phyloP scores from a whole-genome alignment of 2,888 invertebrate species.

The Chymomyza caudatula region DNA sequence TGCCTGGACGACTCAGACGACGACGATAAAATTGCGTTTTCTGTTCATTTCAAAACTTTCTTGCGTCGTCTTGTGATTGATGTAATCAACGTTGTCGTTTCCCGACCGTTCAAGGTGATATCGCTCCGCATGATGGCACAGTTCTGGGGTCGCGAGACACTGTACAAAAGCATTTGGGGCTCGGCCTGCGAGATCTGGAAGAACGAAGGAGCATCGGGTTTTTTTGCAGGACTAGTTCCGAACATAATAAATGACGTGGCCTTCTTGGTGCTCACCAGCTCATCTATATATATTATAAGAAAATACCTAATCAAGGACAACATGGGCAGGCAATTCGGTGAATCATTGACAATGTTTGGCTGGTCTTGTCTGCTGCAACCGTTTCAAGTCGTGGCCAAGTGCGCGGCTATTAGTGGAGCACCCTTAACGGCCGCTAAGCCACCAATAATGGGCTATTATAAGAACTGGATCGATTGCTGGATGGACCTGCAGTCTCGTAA shows the following conservation, averaged over 20 bases:
- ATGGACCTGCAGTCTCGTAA: slow-evolving; percentile 85
- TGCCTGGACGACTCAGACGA: slow-evolving; percentile 72
- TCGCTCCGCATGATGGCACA: slow-evolving; percentile 95
- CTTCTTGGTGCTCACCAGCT: slow-evolving; percentile 86
- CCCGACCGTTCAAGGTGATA: slow-evolving; percentile 95
- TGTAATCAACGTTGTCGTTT: slow-evolving; percentile 87
- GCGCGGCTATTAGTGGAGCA: slow-evolving; percentile 91
- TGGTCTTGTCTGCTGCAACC: slow-evolving; percentile 92
- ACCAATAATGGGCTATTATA: slow-evolving; percentile 89
- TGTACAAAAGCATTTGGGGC: slow-evolving; percentile 82
- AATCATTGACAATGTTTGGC: slow-evolving; percentile 82
- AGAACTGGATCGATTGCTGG: slow-evolving; percentile 90
- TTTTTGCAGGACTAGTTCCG: slow-evolving; percentile 91
- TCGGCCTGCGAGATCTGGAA: slow-evolving; percentile 88
- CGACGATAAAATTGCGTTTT: slow-evolving; percentile 78
- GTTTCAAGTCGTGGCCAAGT: slow-evolving; percentile 91
- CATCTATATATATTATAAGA: slow-evolving; percentile 87
- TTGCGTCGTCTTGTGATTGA: slow-evolving; percentile 85
- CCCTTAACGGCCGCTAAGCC: slow-evolving; percentile 89
- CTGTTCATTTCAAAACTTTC: slow-evolving; percentile 78
- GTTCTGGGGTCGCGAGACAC: slow-evolving; percentile 92
- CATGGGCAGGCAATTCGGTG: slow-evolving; percentile 81
- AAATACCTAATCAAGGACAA: slow-evolving; percentile 87
- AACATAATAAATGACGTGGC: slow-evolving; percentile 89
- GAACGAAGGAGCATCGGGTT: slow-evolving; percentile 91